phyloP scores from a whole-genome alignment of 2,888 invertebrate genomes.

The Chrysolina americana region DNA sequence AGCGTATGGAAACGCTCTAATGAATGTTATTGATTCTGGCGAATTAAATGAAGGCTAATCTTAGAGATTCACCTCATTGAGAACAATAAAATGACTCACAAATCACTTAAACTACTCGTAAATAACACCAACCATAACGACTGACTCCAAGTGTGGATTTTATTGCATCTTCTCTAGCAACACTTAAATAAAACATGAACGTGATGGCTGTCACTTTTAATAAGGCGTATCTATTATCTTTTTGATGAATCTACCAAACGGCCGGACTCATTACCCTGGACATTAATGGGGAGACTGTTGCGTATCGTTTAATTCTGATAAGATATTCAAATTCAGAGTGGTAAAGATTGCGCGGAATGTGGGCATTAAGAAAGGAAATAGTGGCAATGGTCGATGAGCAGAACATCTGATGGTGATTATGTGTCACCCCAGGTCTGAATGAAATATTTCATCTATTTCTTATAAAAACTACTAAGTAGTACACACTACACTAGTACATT shows the following conservation, averaged over 20 bases:
- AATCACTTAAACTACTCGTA: constrained; percentile 21
- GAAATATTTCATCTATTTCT: too few species aligned
- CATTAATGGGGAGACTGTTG: constrained; percentile 39
- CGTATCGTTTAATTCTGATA: constrained; percentile 40
- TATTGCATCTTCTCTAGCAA: constrained; percentile 22
- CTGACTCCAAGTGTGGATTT: constrained; percentile 26
- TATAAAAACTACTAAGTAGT: too few species aligned
- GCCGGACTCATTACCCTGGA: constrained; percentile 36
- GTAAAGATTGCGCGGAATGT: constrained; percentile 16
- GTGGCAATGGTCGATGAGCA: constrained; percentile 16
- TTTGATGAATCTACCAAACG: constrained; percentile 41
- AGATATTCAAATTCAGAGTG: constrained; percentile 39
- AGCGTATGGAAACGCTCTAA: too few species aligned
- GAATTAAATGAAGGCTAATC: too few species aligned
- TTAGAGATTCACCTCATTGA: neutral
- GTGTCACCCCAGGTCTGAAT: neutral
- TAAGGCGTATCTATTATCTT: constrained; percentile 43
- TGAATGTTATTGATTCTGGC: too few species aligned
- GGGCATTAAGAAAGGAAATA: neutral
- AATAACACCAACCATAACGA: constrained; percentile 1
- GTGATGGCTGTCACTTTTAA: constrained; percentile 44
- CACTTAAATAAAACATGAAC: constrained; percentile 38
- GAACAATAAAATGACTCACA: neutral
- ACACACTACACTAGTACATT: too few species aligned
- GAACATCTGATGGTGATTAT: neutral